Evolutionary conservation across 2,113 vertebrate genomes (phyloP).

Genomic region (Oreotragus oreotragus): DNA sequence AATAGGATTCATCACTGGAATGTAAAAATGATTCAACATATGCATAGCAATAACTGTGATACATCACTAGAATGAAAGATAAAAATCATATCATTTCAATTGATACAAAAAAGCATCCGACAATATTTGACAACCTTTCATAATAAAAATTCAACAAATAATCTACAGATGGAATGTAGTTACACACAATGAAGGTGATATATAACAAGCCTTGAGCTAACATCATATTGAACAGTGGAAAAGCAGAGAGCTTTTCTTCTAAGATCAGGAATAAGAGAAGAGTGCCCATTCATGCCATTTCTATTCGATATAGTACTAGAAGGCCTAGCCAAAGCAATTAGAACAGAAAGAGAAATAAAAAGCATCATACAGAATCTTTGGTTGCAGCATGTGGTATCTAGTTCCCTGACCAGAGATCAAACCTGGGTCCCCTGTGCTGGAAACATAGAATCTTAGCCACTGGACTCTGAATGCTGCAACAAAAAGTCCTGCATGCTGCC

Average conservation of each 20-base stretch:
- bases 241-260: not conserved
- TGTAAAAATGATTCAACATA: not conserved
- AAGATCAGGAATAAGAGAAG: not conserved
- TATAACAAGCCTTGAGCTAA: not conserved
- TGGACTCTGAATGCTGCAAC: not conserved
- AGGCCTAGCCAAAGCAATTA: not conserved
- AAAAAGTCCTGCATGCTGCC: not conserved
- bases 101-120: not conserved
- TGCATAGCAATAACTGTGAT: not conserved
- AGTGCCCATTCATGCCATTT: not conserved
- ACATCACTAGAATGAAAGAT: not conserved
- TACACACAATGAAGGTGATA: not conserved
- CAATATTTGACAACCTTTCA: not conserved
- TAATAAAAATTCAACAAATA: not conserved
- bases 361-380: not conserved
- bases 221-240: not conserved
- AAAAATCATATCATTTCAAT: not conserved
- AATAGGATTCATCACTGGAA: not conserved
- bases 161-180: not conserved
- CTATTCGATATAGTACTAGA: not conserved
- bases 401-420: not conserved
- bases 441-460: not conserved
- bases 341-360: not conserved
- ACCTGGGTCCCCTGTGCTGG: not conserved
- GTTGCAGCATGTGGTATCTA: not conserved